Percentiles rank a stretch among this genome's conserved stretches.
Conservation (phyloP, 2,113 vertebrate genomes). For the Bostrychus sinensis region DNA sequence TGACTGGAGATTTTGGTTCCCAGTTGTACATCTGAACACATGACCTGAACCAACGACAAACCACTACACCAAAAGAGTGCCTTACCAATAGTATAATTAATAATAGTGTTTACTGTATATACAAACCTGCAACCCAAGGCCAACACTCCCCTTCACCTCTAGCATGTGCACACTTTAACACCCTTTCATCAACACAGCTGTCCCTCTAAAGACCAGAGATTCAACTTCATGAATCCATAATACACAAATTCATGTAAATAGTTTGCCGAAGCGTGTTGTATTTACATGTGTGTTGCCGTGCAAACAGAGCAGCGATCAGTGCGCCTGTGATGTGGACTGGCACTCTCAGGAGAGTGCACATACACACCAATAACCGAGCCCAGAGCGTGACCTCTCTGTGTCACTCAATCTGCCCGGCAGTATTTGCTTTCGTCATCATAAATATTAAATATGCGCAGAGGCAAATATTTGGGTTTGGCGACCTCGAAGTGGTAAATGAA, state of each 20-base stretch:
- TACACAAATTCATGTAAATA: slow-evolving; percentile 66
- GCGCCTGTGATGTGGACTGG: slow-evolving; percentile 70
- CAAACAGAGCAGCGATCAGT: slow-evolving; percentile 57
- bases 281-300: slow-evolving; percentile 62
- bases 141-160: not conserved
- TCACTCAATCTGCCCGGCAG: slow-evolving; percentile 74
- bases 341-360: slow-evolving; percentile 64
- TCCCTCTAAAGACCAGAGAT: slow-evolving; percentile 50
- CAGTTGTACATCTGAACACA: too few relatives aligned
- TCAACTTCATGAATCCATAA: slow-evolving; percentile 67
- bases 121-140: slow-evolving; percentile 19
- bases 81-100: too few relatives aligned
- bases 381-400: slow-evolving; percentile 73
- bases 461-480: slow-evolving; percentile 80
- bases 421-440: slow-evolving; percentile 81
- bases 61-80: too few relatives aligned
- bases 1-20: too few relatives aligned
- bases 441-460: slow-evolving; percentile 79
- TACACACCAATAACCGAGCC: slow-evolving; percentile 61
- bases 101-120: too few relatives aligned
- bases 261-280: slow-evolving; percentile 62
- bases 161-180: slow-evolving; percentile 29
- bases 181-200: slow-evolving; percentile 52
- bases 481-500: slow-evolving; percentile 80
- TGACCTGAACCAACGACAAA: too few relatives aligned